A percentile compares a stretch with the other conserved stretches of the same genome.
Evolutionary conservation across 2,113 vertebrate genomes (phyloP).

Genomic region (Rhineura floridana): DNA sequence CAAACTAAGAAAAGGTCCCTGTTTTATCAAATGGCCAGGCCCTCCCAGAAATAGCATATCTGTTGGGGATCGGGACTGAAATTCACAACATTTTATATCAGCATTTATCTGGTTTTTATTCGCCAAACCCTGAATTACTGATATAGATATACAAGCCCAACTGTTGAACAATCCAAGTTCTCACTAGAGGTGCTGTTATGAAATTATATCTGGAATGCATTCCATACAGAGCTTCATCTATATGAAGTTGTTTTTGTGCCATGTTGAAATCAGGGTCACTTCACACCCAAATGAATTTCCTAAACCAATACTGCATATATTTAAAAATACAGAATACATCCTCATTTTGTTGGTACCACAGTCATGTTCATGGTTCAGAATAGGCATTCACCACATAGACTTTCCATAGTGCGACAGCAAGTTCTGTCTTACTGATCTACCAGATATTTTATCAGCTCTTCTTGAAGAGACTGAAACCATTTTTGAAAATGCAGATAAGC

Average conservation of each 20-base stretch:
- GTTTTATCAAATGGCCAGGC: background rate
- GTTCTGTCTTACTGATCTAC: background rate
- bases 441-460: background rate
- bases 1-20: background rate
- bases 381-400: background rate
- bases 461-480: background rate
- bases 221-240: background rate
- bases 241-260: background rate
- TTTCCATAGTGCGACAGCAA: background rate
- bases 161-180: background rate
- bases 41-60: background rate
- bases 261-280: background rate
- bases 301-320: background rate
- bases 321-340: too few relatives aligned
- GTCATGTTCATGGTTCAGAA: background rate
- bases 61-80: background rate
- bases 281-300: background rate
- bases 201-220: background rate
- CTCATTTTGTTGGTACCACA: background rate
- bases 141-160: background rate
- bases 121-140: background rate
- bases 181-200: background rate
- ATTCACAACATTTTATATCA: background rate
- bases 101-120: background rate
- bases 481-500: background rate